Evolutionary conservation across 2,888 invertebrate species (phyloP), one percentile per base, ranked within the genome.

Genomic region (Creontiades dilutus): DNA sequence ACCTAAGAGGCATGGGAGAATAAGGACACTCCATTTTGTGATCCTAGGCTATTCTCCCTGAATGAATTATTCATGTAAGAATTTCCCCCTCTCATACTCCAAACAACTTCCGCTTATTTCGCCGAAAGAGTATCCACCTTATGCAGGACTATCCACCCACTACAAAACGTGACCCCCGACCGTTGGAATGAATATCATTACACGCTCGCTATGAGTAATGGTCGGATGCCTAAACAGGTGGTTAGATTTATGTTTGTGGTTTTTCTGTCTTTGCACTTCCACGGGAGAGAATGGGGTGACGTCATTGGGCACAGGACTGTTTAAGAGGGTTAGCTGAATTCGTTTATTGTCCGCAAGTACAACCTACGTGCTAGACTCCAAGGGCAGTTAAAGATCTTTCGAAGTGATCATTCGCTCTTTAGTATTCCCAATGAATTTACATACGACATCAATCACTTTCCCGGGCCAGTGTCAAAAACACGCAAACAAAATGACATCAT

Each of bases 241-340:
- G 78, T 46, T 78, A 78, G 78, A 78, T 78, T 78, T 78, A 78
- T 78, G 78, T 78, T 78, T 78, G 78, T 78, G 78, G 78, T 78
- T 78, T 78, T 78, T 11, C 78, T 78, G 28, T 78, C 68, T 78
- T 37, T 28, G 78, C 78, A 78, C 46, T 78, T 78, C 78, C 28
- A 1, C 12, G 46, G 78, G 78, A 46, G 78, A 78, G 47, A 46
- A 78, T 46, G 19, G 46, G 9, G 78, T 78, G 78, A 78, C 78
- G 19, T 78, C 78, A 78, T 14, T 46, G 46, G 47, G 68, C 19
- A 61, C 19, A 19, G n/a, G 19, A 61, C 61, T 37, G 37, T 37
- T 37, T 37, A 37, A 37, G 37, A 37, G 61, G 61, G 61, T n/a
- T 61, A 4, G 61, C 61, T 61, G 61, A 61, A 61, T 19, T 61